Evolutionary conservation across 2,797 vertebrate genomes (phyloP), one percentile per base, ranked within the genome.

Genomic region (Hippoglossus hippoglossus): DNA sequence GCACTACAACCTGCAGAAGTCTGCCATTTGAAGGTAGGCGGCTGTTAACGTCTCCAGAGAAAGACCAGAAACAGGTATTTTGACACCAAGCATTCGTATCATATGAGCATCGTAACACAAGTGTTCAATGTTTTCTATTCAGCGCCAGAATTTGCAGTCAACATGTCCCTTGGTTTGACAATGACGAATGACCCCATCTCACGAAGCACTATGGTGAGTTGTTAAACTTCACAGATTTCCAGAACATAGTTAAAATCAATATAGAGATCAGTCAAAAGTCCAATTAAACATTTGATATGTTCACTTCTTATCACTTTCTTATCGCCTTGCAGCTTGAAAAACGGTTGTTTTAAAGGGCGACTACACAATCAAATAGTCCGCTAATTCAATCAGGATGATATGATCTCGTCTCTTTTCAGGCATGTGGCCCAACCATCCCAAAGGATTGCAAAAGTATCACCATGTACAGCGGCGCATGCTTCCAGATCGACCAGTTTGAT

Each of bases 381-480:
- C n/a, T 51, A 0, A n/a, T 9, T 34, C 49, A 24, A 39, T 63
- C 51, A 70, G 46, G 15, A 46, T 39, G n/a, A 39, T 13, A 4
- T 59, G 4, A 63, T 12, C 0, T 18, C 31, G 7, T 58, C 6
- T 70, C 31, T 34, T 57, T 55, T 39, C 61, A 95, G 94, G 82
- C 52, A 0, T 94, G 94, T 79, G 94, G 93, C 12, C 92, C 94
- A 54, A 94, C 93, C 11, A 91, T 94, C 65, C 91, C 93, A 18
- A 93, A 81, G 28, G 77, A 90, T 19, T 95, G 93, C 53, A 55
- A 5, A 68, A 79, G 68, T 19, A 87, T 91, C 73, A 94, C 93
- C 51, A 80, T 80, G 74, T 94, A 88, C 75, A 91, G 61, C 0
- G 94, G 94, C 19, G 25, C 84, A 19, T 95, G 94, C 66, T 56